Conservation (phyloP, 2,888 invertebrate species). For the Phyllotreta cruciferae region DNA sequence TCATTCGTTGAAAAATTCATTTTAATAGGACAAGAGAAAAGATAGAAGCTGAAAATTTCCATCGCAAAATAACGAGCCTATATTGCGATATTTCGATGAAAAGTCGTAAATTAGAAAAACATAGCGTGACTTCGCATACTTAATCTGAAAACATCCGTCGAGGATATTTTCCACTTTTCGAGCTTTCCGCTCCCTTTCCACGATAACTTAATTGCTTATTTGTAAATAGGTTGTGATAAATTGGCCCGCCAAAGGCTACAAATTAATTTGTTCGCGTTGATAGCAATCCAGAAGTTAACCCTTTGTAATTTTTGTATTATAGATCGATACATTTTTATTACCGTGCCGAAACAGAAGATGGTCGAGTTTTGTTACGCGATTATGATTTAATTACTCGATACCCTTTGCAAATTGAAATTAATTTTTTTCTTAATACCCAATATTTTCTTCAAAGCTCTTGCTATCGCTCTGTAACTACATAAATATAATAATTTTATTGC, state of each 20-base stretch:
- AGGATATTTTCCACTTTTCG: constrained; percentile 35
- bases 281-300: constrained; percentile 16
- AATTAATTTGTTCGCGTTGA: constrained; percentile 44
- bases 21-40: background rate
- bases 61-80: constrained; percentile 9
- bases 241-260: constrained; percentile 41
- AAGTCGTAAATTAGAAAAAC: constrained; percentile 36
- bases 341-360: background rate
- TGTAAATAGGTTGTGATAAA: constrained; percentile 47
- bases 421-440: too few relatives aligned
- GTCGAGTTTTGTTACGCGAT: background rate
- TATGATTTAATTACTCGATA: background rate
- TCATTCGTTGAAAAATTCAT: constrained; percentile 13
- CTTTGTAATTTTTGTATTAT: constrained; percentile 10
- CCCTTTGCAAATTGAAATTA: too few relatives aligned
- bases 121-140: constrained; percentile 39
- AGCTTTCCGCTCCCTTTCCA: constrained; percentile 34
- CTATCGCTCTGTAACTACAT: too few relatives aligned
- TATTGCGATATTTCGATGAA: constrained; percentile 21
- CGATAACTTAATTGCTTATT: constrained; percentile 47
- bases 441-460: too few relatives aligned
- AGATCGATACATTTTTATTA: constrained; percentile 13
- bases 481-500: too few relatives aligned
- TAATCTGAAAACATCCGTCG: constrained; percentile 35
- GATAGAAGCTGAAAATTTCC: constrained; percentile 3